Percentiles rank a stretch among this genome's conserved stretches.
These are phyloP conservation scores for Anastatus disparis DNA, from an alignment of 1,140 invertebrate species.

Conservation along the genomic window DNA sequence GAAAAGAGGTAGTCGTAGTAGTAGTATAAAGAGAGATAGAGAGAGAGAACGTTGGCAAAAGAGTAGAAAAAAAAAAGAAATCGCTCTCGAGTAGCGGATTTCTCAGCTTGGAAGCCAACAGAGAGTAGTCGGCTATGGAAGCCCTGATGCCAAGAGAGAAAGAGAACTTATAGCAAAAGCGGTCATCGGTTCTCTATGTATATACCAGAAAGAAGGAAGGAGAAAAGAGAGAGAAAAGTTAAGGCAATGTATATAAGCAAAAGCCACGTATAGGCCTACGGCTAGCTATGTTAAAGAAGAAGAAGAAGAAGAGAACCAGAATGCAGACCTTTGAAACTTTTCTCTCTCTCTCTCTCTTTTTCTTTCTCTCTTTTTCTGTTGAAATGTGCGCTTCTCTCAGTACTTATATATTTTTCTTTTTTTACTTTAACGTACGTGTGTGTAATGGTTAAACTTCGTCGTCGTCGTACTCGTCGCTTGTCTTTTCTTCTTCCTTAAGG, in stretches of 20 bases:
- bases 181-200: too few relatives aligned
- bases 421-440: too few relatives aligned
- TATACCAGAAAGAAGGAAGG: neutral
- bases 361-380: neutral
- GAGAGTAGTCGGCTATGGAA: constrained; percentile 17
- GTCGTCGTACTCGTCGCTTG: too few relatives aligned
- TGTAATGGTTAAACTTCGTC: too few relatives aligned
- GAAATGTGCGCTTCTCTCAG: too few relatives aligned
- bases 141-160: constrained; percentile 6
- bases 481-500: too few relatives aligned
- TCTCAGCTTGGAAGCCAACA: constrained; percentile 33
- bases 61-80: constrained; percentile 10
- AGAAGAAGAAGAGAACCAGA: too few relatives aligned
- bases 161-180: too few relatives aligned
- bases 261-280: constrained; percentile 26
- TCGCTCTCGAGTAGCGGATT: constrained; percentile 34
- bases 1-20: neutral
- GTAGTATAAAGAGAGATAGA: too few relatives aligned
- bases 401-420: constrained; percentile 9
- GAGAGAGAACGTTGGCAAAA: too few relatives aligned
- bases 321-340: neutral
- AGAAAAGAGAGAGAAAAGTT: neutral
- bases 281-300: constrained; percentile 14
- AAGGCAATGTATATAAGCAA: too few relatives aligned
- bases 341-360: neutral